Base-by-base conservation (phyloP, 2,113 vertebrate genomes). In the Spizaetus ornatus region DNA sequence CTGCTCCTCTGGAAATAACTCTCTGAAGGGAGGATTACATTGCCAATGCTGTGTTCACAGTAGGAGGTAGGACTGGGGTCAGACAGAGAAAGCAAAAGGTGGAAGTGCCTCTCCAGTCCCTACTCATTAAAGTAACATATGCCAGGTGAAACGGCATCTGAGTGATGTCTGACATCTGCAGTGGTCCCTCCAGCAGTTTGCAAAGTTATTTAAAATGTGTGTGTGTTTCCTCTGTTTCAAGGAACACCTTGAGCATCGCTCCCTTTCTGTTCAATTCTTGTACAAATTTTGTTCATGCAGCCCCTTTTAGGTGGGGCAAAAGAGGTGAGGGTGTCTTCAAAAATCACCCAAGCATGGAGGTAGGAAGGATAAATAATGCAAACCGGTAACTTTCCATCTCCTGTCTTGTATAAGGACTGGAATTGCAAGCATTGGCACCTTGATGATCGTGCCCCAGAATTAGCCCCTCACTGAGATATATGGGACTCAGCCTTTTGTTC, bases 71-170 rank as follows among this genome's bases (percentile, higher is more conserved):
- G 8, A 10, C 12, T 40, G 71, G 48, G 88, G 40, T 73, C 93
- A 92, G 66, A 43, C 70, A 0, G 2, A 61, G 70, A n/a, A 42
- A 88, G 66, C 38, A 62, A 22, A 52, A 88, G 27, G 79, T 88
- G 34, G 26, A 72, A 40, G n/a, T 76, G 29, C 72, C 36, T 61
- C 67, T 79, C 59, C 61, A 59, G 34, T 58, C 47, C 58, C n/a
- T 69, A 8, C 43, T 63, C 34, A 32, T 58, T 62, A 40, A 74
- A 87, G 25, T 40, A 53, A 27, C 21, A 20, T 17, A 20, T 17
- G 17, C 11, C 36, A 36, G 25, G 61, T 47, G 48, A 65, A 65
- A 32, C 0, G 0, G 4, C 1, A 3, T 21, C 78, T 8, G 12
- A 40, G 79, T 45, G 53, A 42, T 13, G 18, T 4, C 47, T 76